Evolutionary conservation across 2,797 vertebrate genomes (phyloP), one percentile per base, ranked within the genome.

Genomic region (Poeciliopsis paucimaculata): DNA sequence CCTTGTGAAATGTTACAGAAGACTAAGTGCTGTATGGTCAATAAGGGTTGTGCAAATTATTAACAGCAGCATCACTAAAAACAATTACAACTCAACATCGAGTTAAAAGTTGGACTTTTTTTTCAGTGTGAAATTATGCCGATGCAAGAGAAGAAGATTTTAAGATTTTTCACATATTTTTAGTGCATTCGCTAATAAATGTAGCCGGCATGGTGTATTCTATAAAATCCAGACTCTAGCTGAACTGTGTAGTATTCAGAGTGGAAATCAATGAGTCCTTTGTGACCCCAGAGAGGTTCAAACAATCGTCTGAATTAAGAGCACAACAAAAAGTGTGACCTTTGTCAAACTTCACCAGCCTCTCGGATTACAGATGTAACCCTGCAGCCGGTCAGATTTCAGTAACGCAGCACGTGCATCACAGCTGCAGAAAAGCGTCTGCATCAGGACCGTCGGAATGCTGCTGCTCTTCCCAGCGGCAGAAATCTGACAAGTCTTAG

Each of bases 291-390:
- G 73, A 66, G 76, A 62, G 82, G 74, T 90, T 90, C 87, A 89
- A 73, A 82, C 77, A 87, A 92, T 90, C 86, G 75, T 80, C 86
- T 88, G 2, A 34, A 34, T 92, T 91, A 94, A 93, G 91, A 91
- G 31, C 92, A 90, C 36, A 51, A 84, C 82, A 84, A 79, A 89
- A 84, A 84, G 57, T 75, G 28, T 49, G 78, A 88, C 91, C 93
- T 87, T 84, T 89, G 86, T 81, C 68, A 62, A 57, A 76, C 84
- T 87, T 78, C 78, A 77, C 41, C 73, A 73, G 76, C 85, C 81
- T 85, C 91, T 95, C 91, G 43, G 20, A 76, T 95, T 94, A 90
- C 93, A 87, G 82, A 80, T 66, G 10, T 87, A 86, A 92, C 92
- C 90, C 84, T 78, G 77, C 4, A 57, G 82, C 66, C 66, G 91